Evolutionary conservation across 1,140 invertebrate species (phyloP).

Genomic region (Marisa cornuarietis): DNA sequence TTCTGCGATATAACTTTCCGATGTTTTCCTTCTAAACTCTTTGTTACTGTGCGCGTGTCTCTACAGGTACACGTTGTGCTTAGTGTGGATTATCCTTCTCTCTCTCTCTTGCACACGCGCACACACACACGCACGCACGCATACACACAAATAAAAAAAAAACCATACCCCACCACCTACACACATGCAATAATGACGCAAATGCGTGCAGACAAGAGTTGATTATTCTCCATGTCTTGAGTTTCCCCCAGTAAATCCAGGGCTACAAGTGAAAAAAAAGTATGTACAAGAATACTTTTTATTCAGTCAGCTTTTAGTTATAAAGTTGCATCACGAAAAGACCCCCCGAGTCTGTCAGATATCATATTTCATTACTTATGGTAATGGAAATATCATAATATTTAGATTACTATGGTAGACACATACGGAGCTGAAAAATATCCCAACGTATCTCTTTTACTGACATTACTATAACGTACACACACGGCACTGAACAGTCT

Average conservation of each 20-base stretch:
- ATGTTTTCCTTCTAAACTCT: too few relatives aligned
- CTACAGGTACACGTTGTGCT: too few relatives aligned
- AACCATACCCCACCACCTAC: background rate
- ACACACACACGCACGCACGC: too few relatives aligned
- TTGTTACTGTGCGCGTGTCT: too few relatives aligned
- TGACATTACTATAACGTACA: too few relatives aligned
- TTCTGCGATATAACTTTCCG: too few relatives aligned
- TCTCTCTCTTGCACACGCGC: too few relatives aligned
- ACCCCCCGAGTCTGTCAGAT: background rate
- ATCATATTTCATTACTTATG: background rate
- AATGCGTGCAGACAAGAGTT: background rate
- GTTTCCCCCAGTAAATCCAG: background rate
- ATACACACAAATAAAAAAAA: background rate
- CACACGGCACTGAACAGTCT: too few relatives aligned
- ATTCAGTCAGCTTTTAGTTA: background rate
- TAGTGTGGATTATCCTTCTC: too few relatives aligned
- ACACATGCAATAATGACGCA: background rate
- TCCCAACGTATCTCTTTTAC: too few relatives aligned
- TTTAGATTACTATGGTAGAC: background rate
- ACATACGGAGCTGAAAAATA: too few relatives aligned
- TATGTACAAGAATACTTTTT: background rate
- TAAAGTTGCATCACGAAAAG: background rate
- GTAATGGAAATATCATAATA: background rate
- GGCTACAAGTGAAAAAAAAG: background rate
- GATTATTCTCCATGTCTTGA: background rate